Evolutionary conservation across 2,797 vertebrate genomes (phyloP).

Genomic region (Pseudochirops cupreus): DNA sequence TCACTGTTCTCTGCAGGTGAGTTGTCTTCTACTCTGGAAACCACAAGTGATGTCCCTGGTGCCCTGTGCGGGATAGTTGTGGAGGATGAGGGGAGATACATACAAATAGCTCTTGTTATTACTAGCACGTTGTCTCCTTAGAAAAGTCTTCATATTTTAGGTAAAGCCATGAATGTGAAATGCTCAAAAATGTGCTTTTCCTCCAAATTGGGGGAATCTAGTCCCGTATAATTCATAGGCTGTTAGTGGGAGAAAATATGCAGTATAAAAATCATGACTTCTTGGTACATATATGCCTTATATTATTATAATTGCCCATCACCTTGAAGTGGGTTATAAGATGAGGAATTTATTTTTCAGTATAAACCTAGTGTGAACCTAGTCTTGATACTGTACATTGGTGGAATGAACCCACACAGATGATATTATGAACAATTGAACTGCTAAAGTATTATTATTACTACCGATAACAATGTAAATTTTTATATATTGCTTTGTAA

Average conservation of each 20-base stretch:
- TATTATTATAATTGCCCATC: background rate
- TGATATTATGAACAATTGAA: background rate
- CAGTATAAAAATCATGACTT: background rate
- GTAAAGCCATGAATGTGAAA: slow-evolving; percentile 15
- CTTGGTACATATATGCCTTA: background rate
- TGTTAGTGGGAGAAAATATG: slow-evolving; percentile 40
- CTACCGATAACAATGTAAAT: background rate
- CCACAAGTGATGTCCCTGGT: slow-evolving; percentile 12
- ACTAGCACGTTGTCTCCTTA: slow-evolving; percentile 24
- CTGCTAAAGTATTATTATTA: background rate
- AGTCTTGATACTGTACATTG: background rate
- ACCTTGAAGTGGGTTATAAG: background rate
- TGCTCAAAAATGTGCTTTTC: background rate
- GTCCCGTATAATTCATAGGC: background rate
- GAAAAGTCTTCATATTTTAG: slow-evolving; percentile 25
- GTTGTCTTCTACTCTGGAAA: slow-evolving; percentile 47
- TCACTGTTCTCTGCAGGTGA: slow-evolving; percentile 40
- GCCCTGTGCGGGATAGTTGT: slow-evolving; percentile 26
- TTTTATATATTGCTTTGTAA: background rate
- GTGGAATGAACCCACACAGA: background rate
- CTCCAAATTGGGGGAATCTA: background rate
- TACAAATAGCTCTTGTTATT: slow-evolving; percentile 26
- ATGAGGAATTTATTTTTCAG: background rate
- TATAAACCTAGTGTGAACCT: background rate
- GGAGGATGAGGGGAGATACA: background rate